phyloP scores from a whole-genome alignment of 2,888 invertebrate genomes.

The Hydrotaea diabolus region DNA sequence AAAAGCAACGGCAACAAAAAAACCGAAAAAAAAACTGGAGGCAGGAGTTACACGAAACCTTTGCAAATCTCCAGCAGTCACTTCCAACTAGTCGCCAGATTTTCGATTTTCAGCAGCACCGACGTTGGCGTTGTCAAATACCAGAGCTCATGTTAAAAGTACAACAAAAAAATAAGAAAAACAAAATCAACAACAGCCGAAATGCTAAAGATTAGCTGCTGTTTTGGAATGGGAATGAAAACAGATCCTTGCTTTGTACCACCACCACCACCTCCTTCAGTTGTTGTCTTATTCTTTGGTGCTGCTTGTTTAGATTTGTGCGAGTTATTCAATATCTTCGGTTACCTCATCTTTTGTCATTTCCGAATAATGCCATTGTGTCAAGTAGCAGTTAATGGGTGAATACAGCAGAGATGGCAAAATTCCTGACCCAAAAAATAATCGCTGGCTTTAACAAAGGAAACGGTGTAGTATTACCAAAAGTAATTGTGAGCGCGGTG shows the following conservation, averaged over 20 bases:
- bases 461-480: constrained; percentile 25
- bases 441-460: constrained; percentile 1
- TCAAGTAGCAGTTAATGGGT: constrained; percentile 35
- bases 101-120: not conserved
- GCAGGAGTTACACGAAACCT: constrained; percentile 14
- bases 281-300: not conserved
- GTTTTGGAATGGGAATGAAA: constrained; percentile 16
- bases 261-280: not conserved
- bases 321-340: constrained; percentile 3
- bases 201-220: constrained; percentile 19
- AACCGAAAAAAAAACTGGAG: not conserved
- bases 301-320: constrained; percentile 9
- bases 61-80: not conserved
- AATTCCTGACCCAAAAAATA: constrained; percentile 1
- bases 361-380: constrained; percentile 7
- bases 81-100: not conserved
- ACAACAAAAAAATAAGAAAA: not conserved
- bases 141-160: not conserved
- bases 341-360: constrained; percentile 20
- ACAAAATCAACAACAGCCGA: no score
- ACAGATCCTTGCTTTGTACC: constrained; percentile 7
- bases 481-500: not conserved
- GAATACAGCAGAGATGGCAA: not conserved
- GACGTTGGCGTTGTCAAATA: not conserved
- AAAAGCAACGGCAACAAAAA: not conserved